Conservation (phyloP, 2,888 invertebrate genomes). For the Habrosyne pyritoides region DNA sequence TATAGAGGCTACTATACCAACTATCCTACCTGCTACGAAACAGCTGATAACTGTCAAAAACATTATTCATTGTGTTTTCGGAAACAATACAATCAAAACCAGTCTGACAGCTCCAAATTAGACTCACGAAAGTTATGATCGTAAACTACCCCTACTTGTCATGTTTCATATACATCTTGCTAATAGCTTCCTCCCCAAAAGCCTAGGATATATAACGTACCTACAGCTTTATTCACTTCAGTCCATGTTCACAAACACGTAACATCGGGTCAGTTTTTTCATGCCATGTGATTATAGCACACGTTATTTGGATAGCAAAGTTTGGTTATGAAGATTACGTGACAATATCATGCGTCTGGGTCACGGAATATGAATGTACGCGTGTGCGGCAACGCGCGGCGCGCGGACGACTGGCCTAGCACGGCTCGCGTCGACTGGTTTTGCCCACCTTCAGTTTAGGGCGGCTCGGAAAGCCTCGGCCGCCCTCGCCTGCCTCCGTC, state of each 20-base stretch:
- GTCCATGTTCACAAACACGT: conserved; percentile 26
- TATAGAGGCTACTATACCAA: background rate
- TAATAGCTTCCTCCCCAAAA: conserved; percentile 30
- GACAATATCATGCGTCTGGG: conserved; percentile 41
- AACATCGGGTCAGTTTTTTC: conserved; percentile 1
- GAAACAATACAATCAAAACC: conserved; percentile 32
- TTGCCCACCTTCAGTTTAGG: conserved; percentile 39
- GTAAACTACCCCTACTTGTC: conserved; percentile 31
- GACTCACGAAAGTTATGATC: conserved; percentile 28
- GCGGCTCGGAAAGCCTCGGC: conserved; percentile 46
- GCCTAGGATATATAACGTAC: conserved; percentile 18
- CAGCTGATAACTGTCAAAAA: conserved; percentile 36
- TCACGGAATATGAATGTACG: conserved; percentile 19
- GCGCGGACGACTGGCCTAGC: conserved; percentile 53
- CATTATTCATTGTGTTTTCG: conserved; percentile 26
- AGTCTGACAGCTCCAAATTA: conserved; percentile 31
- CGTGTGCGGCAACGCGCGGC: conserved; percentile 43
- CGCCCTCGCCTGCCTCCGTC: conserved; percentile 53
- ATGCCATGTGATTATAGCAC: conserved; percentile 4
- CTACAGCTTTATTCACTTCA: conserved; percentile 27
- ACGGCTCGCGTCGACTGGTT: conserved; percentile 63
- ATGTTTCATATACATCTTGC: conserved; percentile 21
- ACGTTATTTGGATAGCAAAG: conserved; percentile 33
- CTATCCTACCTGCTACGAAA: background rate
- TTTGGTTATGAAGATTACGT: conserved; percentile 45